Evolutionary conservation across 1,140 invertebrate species (phyloP).

Genomic region (Pseudomyrmex sp.): DNA sequence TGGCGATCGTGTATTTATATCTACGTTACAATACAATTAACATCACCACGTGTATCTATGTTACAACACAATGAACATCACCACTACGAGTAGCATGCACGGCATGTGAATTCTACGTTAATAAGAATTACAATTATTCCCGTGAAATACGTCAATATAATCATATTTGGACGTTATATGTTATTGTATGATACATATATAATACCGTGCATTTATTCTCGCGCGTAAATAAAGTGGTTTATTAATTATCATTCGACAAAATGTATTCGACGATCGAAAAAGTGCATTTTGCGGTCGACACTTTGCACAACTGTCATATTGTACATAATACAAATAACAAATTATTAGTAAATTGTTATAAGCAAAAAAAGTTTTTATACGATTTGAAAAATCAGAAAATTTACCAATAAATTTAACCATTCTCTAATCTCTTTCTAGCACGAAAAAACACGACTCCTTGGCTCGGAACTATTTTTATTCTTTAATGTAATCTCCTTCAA

Average conservation of each 20-base stretch:
- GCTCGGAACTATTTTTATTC: too few species aligned
- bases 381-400: too few species aligned
- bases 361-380: too few species aligned
- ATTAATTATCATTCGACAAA: constrained; percentile 37
- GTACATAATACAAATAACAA: too few species aligned
- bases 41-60: not conserved
- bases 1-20: constrained; percentile 19
- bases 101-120: constrained; percentile 31
- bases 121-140: constrained; percentile 56
- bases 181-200: not conserved
- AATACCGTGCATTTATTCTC: constrained; percentile 3
- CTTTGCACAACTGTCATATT: too few species aligned
- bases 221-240: constrained; percentile 30
- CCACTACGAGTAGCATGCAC: not conserved
- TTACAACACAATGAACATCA: too few species aligned
- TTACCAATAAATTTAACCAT: too few species aligned
- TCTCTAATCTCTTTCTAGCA: too few species aligned
- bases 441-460: too few species aligned
- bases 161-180: not conserved
- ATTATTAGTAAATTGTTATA: too few species aligned
- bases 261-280: constrained; percentile 12
- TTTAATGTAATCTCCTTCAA: too few species aligned
- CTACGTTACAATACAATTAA: constrained; percentile 27
- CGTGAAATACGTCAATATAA: constrained; percentile 1
- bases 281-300: not conserved